A percentile compares a stretch with the other conserved stretches of the same genome.
Conservation (phyloP, 1,140 invertebrate species). For the Hyles euphorbiae region DNA sequence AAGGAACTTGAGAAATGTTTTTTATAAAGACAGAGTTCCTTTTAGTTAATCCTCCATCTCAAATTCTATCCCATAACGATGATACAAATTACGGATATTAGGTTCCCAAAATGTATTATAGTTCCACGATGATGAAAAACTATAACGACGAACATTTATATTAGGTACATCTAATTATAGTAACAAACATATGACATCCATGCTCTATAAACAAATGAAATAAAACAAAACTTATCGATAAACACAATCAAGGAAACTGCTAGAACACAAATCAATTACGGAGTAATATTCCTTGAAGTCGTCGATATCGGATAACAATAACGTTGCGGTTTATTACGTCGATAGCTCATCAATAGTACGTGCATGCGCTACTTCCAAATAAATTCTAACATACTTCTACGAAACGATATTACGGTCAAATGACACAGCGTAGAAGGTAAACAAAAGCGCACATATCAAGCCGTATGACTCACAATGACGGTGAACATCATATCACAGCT, state of each 20-base stretch:
- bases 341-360: conserved; percentile 26
- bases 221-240: conserved; percentile 5
- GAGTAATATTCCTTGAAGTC: conserved; percentile 13
- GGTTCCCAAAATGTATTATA: no score
- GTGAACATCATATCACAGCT: conserved; percentile 67
- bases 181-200: no score
- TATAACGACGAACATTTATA: no score
- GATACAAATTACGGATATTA: no score
- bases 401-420: conserved; percentile 36
- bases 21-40: no score
- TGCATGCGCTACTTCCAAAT: conserved; percentile 40
- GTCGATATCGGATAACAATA: conserved; percentile 18
- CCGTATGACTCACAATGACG: conserved; percentile 71
- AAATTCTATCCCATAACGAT: no score
- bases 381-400: conserved; percentile 43
- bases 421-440: conserved; percentile 51
- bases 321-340: conserved; percentile 17
- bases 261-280: conserved; percentile 15
- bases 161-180: no score
- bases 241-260: conserved; percentile 10
- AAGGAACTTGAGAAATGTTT: no score
- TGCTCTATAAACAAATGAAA: conserved; percentile 1
- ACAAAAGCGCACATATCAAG: conserved; percentile 67
- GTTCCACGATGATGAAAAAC: no score
- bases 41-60: no score